Conservation (phyloP, 1,140 invertebrate species). For the Vanessa atalanta region DNA sequence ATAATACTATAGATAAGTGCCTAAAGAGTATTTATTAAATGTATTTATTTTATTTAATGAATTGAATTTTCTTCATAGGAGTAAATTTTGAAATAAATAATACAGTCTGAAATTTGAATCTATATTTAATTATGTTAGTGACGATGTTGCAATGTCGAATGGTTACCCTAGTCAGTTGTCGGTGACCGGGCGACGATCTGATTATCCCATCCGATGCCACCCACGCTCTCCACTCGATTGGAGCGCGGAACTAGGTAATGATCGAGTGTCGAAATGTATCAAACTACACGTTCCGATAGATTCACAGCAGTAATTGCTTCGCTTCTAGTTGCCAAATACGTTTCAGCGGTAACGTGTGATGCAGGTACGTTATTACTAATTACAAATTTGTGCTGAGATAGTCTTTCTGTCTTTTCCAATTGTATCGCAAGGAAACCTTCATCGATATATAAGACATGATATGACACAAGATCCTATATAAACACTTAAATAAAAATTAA, state of each 20-base stretch:
- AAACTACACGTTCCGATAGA: not conserved
- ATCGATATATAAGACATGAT: no score
- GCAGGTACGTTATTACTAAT: not conserved
- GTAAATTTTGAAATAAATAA: no score
- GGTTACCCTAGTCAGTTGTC: constrained; percentile 15
- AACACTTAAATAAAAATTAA: no score
- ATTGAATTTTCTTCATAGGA: no score
- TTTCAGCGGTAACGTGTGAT: not conserved
- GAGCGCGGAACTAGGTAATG: constrained; percentile 8
- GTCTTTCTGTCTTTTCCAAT: no score
- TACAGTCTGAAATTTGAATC: no score
- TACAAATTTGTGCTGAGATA: no score
- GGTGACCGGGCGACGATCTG: constrained; percentile 22
- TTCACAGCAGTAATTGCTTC: not conserved
- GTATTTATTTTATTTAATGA: no score
- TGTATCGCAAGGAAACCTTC: no score
- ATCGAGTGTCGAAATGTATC: constrained; percentile 28
- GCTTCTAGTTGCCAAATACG: not conserved
- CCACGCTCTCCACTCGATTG: not conserved
- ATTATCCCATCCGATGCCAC: constrained; percentile 35
- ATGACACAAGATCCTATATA: no score
- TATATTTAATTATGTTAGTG: not conserved
- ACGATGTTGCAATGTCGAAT: not conserved
- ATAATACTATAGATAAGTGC: no score
- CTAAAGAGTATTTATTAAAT: no score